These are phyloP conservation scores for Tetragonisca angustula DNA, from an alignment of 2,888 invertebrate species.

Conservation along the genomic window DNA sequence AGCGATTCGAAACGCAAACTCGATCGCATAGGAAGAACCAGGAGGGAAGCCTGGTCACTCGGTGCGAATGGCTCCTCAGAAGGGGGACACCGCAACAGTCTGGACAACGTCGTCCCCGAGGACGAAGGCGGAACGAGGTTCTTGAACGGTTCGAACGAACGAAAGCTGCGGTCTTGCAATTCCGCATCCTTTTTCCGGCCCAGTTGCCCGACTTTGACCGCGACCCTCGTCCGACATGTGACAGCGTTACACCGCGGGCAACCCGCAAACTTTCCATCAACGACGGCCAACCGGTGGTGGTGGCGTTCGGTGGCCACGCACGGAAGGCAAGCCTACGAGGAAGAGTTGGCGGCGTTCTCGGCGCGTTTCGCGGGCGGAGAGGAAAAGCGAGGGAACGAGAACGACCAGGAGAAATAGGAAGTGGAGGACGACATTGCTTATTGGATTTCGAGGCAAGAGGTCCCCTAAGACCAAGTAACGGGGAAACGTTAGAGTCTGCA, in stretches of 20 bases:
- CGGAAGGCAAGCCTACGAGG: conserved; percentile 1
- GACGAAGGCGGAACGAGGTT: conserved; percentile 11
- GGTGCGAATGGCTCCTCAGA: too few relatives aligned
- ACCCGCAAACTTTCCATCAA: conserved; percentile 45
- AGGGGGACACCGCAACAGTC: background rate
- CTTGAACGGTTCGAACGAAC: background rate
- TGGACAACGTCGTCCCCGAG: background rate
- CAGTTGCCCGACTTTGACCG: conserved; percentile 50
- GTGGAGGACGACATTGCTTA: conserved; percentile 48
- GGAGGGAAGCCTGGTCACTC: too few relatives aligned
- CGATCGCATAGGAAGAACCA: too few relatives aligned
- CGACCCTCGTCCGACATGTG: conserved; percentile 54
- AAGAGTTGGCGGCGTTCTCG: background rate
- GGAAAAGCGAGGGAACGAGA: background rate
- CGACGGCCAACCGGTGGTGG: conserved; percentile 7
- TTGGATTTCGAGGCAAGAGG: conserved; percentile 60
- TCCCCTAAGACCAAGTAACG: conserved; percentile 55
- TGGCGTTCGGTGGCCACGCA: background rate
- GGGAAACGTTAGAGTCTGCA: conserved; percentile 41
- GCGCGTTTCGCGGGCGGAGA: background rate
- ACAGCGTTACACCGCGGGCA: conserved; percentile 47
- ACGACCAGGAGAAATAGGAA: conserved; percentile 18
- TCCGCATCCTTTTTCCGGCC: conserved; percentile 43
- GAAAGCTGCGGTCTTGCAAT: conserved; percentile 36
- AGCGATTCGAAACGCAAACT: too few relatives aligned